A percentile compares a stretch with the other conserved stretches of the same genome.
Conservation (phyloP, 2,888 invertebrate species). For the Imbricaverruca yamaguchii region DNA sequence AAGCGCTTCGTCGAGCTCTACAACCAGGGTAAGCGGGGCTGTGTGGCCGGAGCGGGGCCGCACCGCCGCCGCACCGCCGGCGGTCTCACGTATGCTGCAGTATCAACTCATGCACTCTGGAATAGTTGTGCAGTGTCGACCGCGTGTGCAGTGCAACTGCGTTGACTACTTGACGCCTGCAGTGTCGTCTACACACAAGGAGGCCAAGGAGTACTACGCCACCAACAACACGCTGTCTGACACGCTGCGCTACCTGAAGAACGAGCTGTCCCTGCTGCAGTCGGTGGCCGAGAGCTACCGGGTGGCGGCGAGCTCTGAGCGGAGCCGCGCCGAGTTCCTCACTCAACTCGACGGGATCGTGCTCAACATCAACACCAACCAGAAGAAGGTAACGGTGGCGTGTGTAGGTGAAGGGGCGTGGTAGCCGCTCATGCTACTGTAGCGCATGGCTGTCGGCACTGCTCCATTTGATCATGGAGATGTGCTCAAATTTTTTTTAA, state of each 20-base stretch:
- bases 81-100: too few relatives aligned
- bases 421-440: not conserved
- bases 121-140: too few relatives aligned
- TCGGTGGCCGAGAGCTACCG: slow-evolving; percentile 19
- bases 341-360: not conserved
- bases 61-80: too few relatives aligned
- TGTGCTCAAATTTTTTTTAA: too few relatives aligned
- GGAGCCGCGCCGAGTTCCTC: slow-evolving; percentile 1
- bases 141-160: too few relatives aligned
- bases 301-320: not conserved
- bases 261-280: slow-evolving; percentile 23
- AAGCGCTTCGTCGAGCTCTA: slow-evolving; percentile 81
- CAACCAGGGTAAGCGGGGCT: slow-evolving; percentile 26
- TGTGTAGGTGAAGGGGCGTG: not conserved
- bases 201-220: slow-evolving; percentile 21
- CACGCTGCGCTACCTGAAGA: slow-evolving; percentile 18
- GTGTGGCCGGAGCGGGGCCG: too few relatives aligned
- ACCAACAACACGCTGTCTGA: slow-evolving; percentile 12
- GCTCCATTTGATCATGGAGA: too few relatives aligned
- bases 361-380: not conserved
- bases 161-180: not conserved
- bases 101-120: too few relatives aligned
- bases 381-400: not conserved
- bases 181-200: slow-evolving; percentile 23
- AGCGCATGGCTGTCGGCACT: too few relatives aligned